These are phyloP conservation scores for Thaleichthys pacificus DNA, from an alignment of 2,797 vertebrate genomes.

Conservation along the genomic window DNA sequence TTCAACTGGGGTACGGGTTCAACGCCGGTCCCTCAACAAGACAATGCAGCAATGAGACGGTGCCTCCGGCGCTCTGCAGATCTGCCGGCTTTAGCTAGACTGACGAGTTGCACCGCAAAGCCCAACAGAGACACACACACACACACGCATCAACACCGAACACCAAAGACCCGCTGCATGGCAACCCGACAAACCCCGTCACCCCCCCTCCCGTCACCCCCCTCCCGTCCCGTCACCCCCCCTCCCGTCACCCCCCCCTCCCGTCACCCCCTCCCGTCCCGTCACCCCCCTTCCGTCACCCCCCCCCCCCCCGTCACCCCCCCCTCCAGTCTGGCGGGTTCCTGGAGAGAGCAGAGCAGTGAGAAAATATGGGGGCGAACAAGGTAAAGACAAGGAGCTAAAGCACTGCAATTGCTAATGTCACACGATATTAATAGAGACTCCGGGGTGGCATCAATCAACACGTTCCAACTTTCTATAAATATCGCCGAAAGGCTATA, in stretches of 20 bases:
- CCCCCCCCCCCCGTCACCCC: constrained; percentile 12
- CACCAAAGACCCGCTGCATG: constrained; percentile 55
- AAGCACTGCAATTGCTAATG: constrained; percentile 44
- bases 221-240: constrained; percentile 7
- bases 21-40: too few species aligned
- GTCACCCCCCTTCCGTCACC: constrained; percentile 6
- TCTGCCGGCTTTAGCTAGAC: too few species aligned
- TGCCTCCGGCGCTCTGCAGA: too few species aligned
- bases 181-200: constrained; percentile 27
- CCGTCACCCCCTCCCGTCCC: constrained; percentile 6
- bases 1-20: too few species aligned
- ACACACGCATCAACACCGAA: constrained; percentile 49
- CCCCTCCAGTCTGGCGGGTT: constrained; percentile 13
- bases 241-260: constrained; percentile 21
- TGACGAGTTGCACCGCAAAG: too few species aligned
- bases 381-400: constrained; percentile 31
- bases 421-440: constrained; percentile 37
- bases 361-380: constrained; percentile 30
- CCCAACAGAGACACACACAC: background rate
- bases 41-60: too few species aligned
- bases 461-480: constrained; percentile 14
- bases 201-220: constrained; percentile 1
- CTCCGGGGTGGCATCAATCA: constrained; percentile 42
- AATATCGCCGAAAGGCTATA: constrained; percentile 28
- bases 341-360: background rate